Percentiles rank a stretch among this genome's conserved stretches.
Conservation (phyloP, 35 echinoderm and acorn worm species). For the Ptychodera flava region DNA sequence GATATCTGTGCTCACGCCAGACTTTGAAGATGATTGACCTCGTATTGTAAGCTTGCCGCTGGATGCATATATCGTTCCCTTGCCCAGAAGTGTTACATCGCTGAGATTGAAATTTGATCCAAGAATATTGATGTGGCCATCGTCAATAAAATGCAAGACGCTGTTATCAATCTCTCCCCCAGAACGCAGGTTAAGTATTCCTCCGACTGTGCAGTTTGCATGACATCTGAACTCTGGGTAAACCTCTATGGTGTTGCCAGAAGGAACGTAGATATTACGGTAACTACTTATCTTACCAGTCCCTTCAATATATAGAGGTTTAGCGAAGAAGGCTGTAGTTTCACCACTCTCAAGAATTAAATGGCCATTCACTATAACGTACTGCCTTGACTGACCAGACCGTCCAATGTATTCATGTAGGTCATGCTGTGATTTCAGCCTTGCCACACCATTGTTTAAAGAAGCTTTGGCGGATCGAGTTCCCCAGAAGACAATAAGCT, state of each 20-base stretch:
- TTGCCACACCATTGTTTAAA: not conserved
- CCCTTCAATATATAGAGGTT: not conserved
- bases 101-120: not conserved
- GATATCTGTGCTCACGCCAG: not conserved
- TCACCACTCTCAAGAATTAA: not conserved
- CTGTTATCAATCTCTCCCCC: not conserved
- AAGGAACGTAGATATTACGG: not conserved
- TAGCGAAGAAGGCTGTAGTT: not conserved
- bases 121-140: not conserved
- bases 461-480: not conserved
- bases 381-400: not conserved
- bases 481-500: not conserved
- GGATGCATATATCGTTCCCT: not conserved
- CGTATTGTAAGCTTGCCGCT: not conserved
- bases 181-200: not conserved
- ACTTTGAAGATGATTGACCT: not conserved
- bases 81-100: not conserved
- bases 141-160: not conserved
- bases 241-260: not conserved
- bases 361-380: not conserved
- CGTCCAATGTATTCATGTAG: not conserved
- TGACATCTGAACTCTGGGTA: not conserved
- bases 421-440: not conserved
- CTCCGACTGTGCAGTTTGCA: not conserved
- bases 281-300: not conserved